Conservation (phyloP, 2,797 vertebrate species). For the Hippoglossus hippoglossus region DNA sequence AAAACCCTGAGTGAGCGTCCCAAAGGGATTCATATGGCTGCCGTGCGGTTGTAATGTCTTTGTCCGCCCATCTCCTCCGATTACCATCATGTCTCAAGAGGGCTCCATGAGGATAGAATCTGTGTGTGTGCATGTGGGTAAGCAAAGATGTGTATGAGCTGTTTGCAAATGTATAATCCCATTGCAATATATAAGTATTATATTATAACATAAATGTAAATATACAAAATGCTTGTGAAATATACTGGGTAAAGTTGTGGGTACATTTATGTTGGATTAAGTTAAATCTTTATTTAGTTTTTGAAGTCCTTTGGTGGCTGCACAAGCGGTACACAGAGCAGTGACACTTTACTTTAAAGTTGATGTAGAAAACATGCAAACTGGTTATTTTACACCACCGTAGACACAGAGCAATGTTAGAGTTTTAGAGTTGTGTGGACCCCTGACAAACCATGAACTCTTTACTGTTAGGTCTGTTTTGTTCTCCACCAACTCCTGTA, state of each 20-base stretch:
- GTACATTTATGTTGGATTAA: not conserved
- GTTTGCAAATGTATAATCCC: constrained; percentile 12
- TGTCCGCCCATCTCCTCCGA: constrained; percentile 70
- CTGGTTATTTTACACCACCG: not conserved
- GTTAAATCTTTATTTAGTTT: not conserved
- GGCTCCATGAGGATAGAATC: constrained; percentile 40
- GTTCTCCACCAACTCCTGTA: no score
- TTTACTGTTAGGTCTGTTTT: no score
- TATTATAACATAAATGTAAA: not conserved
- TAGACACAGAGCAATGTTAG: no score
- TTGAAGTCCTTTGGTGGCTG: no score
- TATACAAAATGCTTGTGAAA: not conserved
- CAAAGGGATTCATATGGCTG: constrained; percentile 52
- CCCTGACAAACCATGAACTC: no score
- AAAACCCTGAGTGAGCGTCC: constrained; percentile 45
- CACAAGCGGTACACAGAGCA: no score
- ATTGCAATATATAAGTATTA: not conserved
- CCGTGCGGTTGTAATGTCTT: constrained; percentile 60
- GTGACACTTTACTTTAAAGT: no score
- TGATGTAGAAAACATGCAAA: not conserved
- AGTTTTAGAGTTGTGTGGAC: no score
- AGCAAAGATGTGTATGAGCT: constrained; percentile 26
- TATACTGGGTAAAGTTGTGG: not conserved
- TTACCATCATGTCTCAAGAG: constrained; percentile 65
- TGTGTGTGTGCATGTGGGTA: constrained; percentile 36